phyloP scores from a whole-genome alignment of 37 sponge, comb jelly and placozoan species.

The Crambe crambe region DNA sequence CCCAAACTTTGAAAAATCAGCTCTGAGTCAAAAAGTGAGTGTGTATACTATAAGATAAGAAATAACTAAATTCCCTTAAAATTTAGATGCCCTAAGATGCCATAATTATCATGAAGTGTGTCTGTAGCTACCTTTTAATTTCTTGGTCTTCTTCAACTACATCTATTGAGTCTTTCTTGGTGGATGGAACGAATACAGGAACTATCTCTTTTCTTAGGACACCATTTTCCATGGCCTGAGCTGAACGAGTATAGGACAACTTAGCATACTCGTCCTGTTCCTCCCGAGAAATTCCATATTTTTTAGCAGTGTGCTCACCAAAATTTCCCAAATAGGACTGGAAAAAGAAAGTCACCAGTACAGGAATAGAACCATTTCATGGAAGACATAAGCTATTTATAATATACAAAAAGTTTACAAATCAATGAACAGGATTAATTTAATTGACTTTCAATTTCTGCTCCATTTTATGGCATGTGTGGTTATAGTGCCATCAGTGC shows the following conservation, averaged over 20 bases:
- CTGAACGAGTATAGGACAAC: constrained; percentile 74
- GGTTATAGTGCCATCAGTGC: too few relatives aligned
- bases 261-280: constrained; percentile 97
- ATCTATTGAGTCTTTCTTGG: constrained; percentile 77
- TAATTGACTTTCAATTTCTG: too few relatives aligned
- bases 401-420: too few relatives aligned
- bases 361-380: too few relatives aligned
- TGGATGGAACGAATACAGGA: constrained; percentile 75
- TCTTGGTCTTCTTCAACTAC: constrained; percentile 85
- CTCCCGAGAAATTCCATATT: constrained; percentile 64
- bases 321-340: constrained; percentile 93
- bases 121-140: constrained; percentile 49
- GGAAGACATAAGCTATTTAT: too few relatives aligned
- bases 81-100: too few relatives aligned
- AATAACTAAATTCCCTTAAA: too few relatives aligned
- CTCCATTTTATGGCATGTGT: too few relatives aligned
- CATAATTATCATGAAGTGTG: too few relatives aligned
- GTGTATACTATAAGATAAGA: background rate
- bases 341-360: too few relatives aligned
- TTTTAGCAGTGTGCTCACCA: constrained; percentile 91
- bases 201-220: constrained; percentile 72
- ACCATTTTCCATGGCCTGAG: constrained; percentile 68
- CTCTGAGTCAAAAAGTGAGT: constrained; percentile 16
- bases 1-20: constrained; percentile 78
- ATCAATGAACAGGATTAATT: too few relatives aligned